A percentile compares a stretch with the other conserved stretches of the same genome.
phyloP scores from a whole-genome alignment of 2,113 vertebrate species.

The Ivindomyrus marchei region DNA sequence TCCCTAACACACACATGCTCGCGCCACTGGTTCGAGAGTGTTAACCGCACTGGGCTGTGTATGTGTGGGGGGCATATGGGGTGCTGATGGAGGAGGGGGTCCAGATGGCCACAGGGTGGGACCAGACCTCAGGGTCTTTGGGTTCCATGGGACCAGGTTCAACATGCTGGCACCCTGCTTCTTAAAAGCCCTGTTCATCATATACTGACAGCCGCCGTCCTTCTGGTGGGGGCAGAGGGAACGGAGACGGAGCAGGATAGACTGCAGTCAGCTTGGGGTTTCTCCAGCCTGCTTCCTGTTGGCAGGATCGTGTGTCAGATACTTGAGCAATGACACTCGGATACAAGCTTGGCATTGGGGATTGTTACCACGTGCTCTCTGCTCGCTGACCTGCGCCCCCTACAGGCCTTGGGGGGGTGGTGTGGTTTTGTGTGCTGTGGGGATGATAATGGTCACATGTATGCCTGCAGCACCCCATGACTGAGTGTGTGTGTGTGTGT shows the following conservation, averaged over 20 bases:
- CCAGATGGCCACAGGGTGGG: conserved; percentile 33
- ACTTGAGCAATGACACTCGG: background rate
- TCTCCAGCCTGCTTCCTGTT: background rate
- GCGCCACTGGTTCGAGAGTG: background rate
- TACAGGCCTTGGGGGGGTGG: background rate
- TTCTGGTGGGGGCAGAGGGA: background rate
- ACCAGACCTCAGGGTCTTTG: background rate
- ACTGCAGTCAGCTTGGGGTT: background rate
- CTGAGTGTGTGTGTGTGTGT: background rate
- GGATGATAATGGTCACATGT: background rate
- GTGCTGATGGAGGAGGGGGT: conserved; percentile 26
- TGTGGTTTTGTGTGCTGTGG: background rate
- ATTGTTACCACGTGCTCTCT: background rate
- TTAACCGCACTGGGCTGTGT: background rate
- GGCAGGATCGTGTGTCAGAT: background rate
- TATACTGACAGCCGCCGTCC: background rate
- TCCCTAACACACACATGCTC: background rate
- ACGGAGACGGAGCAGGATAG: background rate
- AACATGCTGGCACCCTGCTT: background rate
- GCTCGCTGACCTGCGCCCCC: background rate
- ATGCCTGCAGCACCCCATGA: background rate
- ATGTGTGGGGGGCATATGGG: background rate
- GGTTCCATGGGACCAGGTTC: background rate
- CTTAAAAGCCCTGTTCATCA: background rate
- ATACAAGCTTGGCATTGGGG: background rate